Evolutionary conservation across 2,797 vertebrate species (phyloP).

Genomic region (Odontamblyopus lacepedii): DNA sequence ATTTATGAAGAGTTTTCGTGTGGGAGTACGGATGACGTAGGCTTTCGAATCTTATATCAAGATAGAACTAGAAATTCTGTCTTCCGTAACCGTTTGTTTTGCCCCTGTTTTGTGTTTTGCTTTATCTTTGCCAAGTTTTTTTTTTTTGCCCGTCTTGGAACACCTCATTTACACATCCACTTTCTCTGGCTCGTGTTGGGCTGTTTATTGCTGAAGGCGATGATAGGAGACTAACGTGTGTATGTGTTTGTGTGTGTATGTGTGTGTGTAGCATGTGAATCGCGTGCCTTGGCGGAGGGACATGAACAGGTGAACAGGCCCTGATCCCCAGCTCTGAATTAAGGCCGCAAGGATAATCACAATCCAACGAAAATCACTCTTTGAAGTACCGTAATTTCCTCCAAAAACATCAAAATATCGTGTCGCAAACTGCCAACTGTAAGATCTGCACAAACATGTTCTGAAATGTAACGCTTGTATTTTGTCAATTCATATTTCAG

Average conservation of each 20-base stretch:
- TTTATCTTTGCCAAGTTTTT: not conserved
- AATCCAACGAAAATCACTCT: too few species aligned
- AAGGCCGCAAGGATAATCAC: too few species aligned
- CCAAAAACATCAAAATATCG: too few species aligned
- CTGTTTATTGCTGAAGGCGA: constrained; percentile 31
- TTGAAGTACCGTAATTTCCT: too few species aligned
- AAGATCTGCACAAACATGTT: too few species aligned
- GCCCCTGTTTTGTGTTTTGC: not conserved
- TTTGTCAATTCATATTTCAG: too few species aligned
- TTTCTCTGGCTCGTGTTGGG: constrained; percentile 37
- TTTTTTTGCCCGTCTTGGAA: not conserved
- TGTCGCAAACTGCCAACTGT: too few species aligned
- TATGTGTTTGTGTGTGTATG: not conserved
- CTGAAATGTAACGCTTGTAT: too few species aligned
- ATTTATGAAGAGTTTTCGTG: too few species aligned
- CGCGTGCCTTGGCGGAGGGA: constrained; percentile 10
- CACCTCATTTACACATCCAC: constrained; percentile 40
- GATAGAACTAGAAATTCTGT: not conserved
- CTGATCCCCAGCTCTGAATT: constrained; percentile 49
- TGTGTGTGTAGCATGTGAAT: too few species aligned
- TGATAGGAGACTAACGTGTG: constrained; percentile 23
- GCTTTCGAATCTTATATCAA: too few species aligned
- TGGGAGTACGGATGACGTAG: too few species aligned
- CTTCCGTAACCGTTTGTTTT: not conserved
- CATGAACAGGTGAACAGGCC: constrained; percentile 2